Evolutionary conservation across 2,797 vertebrate genomes (phyloP).

Genomic region (Poecilia wingei): DNA sequence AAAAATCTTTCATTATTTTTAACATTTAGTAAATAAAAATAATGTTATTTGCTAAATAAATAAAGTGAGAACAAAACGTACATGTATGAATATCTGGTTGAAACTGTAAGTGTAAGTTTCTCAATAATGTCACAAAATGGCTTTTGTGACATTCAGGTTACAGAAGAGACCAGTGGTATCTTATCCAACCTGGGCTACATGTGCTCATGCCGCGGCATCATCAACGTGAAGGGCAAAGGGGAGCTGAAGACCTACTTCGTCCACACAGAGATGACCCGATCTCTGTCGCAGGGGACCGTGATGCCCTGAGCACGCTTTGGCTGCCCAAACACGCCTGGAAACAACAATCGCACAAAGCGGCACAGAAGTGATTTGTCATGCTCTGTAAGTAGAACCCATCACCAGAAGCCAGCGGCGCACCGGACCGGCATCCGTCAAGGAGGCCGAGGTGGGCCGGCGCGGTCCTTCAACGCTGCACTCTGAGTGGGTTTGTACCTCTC

Average conservation of each 20-base stretch:
- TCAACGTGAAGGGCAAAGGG: conserved; percentile 98
- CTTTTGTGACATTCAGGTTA: conserved; percentile 83
- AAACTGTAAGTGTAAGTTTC: neutral
- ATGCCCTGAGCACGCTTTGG: conserved; percentile 82
- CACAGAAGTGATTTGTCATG: conserved; percentile 47
- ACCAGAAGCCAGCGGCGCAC: conserved; percentile 45
- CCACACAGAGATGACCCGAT: conserved; percentile 95
- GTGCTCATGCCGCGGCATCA: conserved; percentile 94
- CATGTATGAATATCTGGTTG: neutral
- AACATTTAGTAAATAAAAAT: neutral
- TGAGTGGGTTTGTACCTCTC: conserved; percentile 37
- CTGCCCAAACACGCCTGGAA: conserved; percentile 29
- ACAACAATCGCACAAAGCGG: conserved; percentile 40
- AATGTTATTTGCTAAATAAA: too few species aligned
- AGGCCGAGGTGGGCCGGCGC: conserved; percentile 7
- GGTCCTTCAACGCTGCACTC: conserved; percentile 42
- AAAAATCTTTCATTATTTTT: neutral
- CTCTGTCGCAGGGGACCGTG: conserved; percentile 93
- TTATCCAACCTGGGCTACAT: conserved; percentile 90
- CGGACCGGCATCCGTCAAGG: conserved; percentile 28
- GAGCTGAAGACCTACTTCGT: conserved; percentile 97
- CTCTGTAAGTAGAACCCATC: conserved; percentile 57
- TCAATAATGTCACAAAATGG: neutral
- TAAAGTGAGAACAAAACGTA: neutral
- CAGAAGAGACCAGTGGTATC: conserved; percentile 90